Base-by-base conservation (phyloP, 2,113 vertebrate genomes). In the Crypturellus undulatus region DNA sequence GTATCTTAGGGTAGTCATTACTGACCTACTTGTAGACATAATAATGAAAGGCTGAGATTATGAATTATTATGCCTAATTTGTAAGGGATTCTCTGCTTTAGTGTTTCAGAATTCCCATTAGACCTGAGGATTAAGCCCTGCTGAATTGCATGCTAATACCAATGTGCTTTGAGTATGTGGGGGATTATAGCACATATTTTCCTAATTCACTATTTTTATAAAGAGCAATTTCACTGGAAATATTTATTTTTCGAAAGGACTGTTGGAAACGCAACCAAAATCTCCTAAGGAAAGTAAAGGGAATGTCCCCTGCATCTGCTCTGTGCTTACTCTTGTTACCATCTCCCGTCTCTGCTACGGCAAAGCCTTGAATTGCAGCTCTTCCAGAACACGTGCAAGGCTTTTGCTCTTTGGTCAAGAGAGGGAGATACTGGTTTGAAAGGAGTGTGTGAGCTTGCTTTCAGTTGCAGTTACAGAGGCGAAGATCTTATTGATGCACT, bases 31-130 rank as follows among this genome's bases (percentile, higher is more conserved):
- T 96, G 84, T 49, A 95, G 94, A 93, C 94, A 93, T 67, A 58
- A 86, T 79, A 93, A 84, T 45, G 73, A 87, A 86, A 89, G 83
- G 65, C 93, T 86, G 62, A 93, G 93, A 93, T 96, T 94, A 92
- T 93, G 76, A 96, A 92, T 93, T 96, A 89, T 94, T 94, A 83
- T 94, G 90, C 92, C 92, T 90, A 95, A 94, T 96, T 96, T 96
- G 94, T 95, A 96, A 93, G 77, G 92, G 94, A 96, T 96, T 96
- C 85, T 94, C 70, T 81, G 90, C 92, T 95, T 92, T 96, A 95
- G 79, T 95, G 85, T 93, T 95, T 81, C 79, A 88, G 69, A 90
- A 69, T 96, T 96, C 80, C 92, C 83, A 68, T 92, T 85, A 93
- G 92, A 79, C 65, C 83, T 80, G 88, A 92, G 90, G 77, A 95